A percentile compares a stretch with the other conserved stretches of the same genome.
Evolutionary conservation across 2,113 vertebrate species (phyloP).

Genomic region (Trematomus loennbergii): DNA sequence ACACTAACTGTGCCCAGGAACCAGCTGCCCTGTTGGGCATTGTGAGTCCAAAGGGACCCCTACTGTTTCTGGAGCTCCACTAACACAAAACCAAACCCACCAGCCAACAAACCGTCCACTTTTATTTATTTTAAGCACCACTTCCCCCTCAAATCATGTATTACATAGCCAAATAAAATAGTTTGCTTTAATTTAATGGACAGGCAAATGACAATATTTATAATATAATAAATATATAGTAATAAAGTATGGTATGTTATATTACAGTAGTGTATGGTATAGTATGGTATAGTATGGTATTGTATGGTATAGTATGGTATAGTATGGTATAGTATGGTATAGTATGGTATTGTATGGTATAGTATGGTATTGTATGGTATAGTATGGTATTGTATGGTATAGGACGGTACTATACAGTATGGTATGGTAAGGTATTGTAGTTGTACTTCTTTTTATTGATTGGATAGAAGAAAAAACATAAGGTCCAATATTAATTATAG

Average conservation of each 20-base stretch:
- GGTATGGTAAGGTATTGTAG: background rate
- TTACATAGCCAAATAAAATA: background rate
- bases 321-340: background rate
- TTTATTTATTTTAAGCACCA: background rate
- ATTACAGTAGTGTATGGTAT: too few relatives aligned
- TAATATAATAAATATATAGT: too few relatives aligned
- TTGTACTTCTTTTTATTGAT: too few relatives aligned
- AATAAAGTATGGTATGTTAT: background rate
- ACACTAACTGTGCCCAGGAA: constrained; percentile 25
- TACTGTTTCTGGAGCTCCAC: constrained; percentile 49
- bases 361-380: background rate
- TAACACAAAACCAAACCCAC: constrained; percentile 20
- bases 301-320: too few relatives aligned
- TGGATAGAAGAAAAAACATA: too few relatives aligned
- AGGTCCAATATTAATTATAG: too few relatives aligned
- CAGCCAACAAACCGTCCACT: background rate
- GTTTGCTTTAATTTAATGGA: too few relatives aligned
- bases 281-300: too few relatives aligned
- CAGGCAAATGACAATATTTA: too few relatives aligned
- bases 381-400: background rate
- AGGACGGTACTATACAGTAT: background rate
- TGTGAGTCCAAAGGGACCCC: constrained; percentile 50
- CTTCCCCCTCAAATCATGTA: background rate
- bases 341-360: too few relatives aligned
- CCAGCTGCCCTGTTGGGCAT: constrained; percentile 60